phyloP scores from a whole-genome alignment of 2,113 vertebrate genomes.

The Tympanuchus pallidicinctus region DNA sequence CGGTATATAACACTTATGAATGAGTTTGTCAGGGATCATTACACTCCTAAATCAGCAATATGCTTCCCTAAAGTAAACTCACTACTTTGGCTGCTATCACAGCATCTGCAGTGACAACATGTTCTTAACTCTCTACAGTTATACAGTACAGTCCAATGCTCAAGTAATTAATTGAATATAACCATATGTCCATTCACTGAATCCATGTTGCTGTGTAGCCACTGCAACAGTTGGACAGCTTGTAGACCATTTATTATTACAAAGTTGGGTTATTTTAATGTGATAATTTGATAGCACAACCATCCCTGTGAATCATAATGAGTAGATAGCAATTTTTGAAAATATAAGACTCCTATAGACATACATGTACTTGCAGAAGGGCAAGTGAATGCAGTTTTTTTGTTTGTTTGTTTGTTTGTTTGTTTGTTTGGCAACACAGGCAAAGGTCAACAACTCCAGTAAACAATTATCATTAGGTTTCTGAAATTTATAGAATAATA shows the following conservation, averaged over 20 bases:
- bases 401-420: neutral
- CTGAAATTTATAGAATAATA: neutral
- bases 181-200: slow-evolving; percentile 4
- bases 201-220: neutral
- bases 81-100: neutral
- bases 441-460: neutral
- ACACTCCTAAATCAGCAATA: slow-evolving; percentile 35
- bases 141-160: neutral
- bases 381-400: neutral
- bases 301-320: neutral
- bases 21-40: slow-evolving; percentile 24
- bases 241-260: slow-evolving; percentile 15
- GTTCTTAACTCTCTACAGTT: slow-evolving; percentile 25
- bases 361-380: neutral
- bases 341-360: neutral
- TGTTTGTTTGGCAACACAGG: neutral
- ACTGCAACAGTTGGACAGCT: slow-evolving; percentile 20
- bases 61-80: slow-evolving; percentile 18
- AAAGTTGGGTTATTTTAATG: neutral
- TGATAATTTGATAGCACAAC: neutral
- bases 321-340: neutral
- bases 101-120: slow-evolving; percentile 28
- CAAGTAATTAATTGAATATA: slow-evolving; percentile 30
- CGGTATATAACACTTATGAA: slow-evolving; percentile 5
- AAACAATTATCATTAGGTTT: neutral